phyloP scores from a whole-genome alignment of 2,888 invertebrate genomes.

The Polydrusus tereticollis region DNA sequence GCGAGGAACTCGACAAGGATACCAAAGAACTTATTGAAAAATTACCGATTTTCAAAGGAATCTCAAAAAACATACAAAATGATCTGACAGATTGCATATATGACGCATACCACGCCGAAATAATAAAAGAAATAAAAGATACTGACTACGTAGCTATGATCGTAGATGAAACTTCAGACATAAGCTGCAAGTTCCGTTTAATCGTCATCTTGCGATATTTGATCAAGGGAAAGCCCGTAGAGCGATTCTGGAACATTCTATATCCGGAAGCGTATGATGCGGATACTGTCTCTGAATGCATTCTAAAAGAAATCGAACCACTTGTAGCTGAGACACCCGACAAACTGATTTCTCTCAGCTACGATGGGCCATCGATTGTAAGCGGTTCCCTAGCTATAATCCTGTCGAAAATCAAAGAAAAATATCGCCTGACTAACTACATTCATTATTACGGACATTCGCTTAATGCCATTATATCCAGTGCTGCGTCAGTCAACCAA shows the following conservation, averaged over 20 bases:
- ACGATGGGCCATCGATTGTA: neutral
- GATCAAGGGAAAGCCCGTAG: constrained; percentile 39
- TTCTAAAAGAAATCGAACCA: neutral
- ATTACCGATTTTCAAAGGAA: constrained; percentile 53
- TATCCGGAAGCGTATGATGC: neutral
- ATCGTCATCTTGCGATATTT: constrained; percentile 55
- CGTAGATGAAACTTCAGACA: constrained; percentile 58
- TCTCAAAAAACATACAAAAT: constrained; percentile 58
- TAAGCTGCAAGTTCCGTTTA: constrained; percentile 42
- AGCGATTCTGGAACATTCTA: constrained; percentile 54
- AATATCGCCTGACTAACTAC: neutral
- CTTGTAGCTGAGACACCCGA: neutral
- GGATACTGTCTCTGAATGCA: neutral
- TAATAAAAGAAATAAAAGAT: constrained; percentile 52
- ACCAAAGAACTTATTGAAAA: constrained; percentile 54
- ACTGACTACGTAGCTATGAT: constrained; percentile 51
- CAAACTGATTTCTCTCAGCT: neutral
- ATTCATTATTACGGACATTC: constrained; percentile 3
- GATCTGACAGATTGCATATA: constrained; percentile 59
- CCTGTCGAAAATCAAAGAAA: neutral
- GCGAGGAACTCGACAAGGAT: constrained; percentile 52
- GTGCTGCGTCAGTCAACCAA: neutral
- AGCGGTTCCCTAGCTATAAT: neutral
- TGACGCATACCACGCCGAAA: constrained; percentile 54
- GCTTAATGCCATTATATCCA: neutral